Base-by-base conservation (phyloP, 2,888 invertebrate species). In the Drosophila mulleri region DNA sequence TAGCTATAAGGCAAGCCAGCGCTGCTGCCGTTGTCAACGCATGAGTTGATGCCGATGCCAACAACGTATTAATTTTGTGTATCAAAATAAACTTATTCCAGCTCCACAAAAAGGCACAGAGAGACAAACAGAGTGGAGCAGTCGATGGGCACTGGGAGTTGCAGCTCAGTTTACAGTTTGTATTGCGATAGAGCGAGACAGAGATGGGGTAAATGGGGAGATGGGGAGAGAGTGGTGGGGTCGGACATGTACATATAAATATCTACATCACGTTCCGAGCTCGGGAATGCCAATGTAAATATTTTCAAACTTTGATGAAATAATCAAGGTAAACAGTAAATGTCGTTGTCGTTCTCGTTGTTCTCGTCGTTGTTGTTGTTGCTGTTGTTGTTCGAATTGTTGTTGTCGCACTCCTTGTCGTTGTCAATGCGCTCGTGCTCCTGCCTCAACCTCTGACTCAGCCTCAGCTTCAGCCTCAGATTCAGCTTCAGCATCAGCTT, bases 1-100 rank as follows among this genome's bases (percentile, higher is more conserved):
- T 56, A 48, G 60, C 59, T 53, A 29, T 48, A 29, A 32, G 37
- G 23, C 47, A 58, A 58, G 58, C 45, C 47, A 56, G 44, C 68
- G 64, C 29, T 29, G 65, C 63, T 68, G 57, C 32, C 44, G 42
- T 44, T 44, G 57, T 57, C 57, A 57, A 57, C 57, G 57, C 57
- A 57, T 57, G 57, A 57, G 61, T 72, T 47, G 66, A 58, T 54
- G 73, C 42, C 76, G 76, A 77, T 79, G 83, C 84, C 87, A 84
- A 89, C 84, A 84, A 87, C 84, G 84, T 89, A 84, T 84, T 84
- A 89, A 84, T 84, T 84, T 84, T 89, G 87, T 89, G 84, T 84
- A 84, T 84, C 89, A 84, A 89, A 84, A 84, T 84, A 84, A 84
- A 89, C 84, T 87, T 84, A 84, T 84, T 83, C 84, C 70, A 12